Conservation (phyloP, 1,140 invertebrate species). For the Caenorhabditis latens region DNA sequence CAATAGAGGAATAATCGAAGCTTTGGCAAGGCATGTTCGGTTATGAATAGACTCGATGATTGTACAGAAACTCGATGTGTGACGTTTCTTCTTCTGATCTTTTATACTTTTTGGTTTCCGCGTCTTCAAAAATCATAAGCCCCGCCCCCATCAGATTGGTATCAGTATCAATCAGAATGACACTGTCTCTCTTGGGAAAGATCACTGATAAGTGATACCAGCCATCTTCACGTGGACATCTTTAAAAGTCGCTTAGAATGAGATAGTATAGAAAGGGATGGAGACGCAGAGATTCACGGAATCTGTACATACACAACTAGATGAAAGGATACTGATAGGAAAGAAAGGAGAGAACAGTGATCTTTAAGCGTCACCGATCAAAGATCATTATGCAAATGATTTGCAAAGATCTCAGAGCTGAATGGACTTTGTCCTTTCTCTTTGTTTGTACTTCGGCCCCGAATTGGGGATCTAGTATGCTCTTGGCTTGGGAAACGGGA, state of each 20-base stretch:
- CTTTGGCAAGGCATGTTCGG: constrained; percentile 15
- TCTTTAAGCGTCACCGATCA: constrained; percentile 14
- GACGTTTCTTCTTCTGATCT: background rate
- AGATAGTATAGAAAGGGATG: background rate
- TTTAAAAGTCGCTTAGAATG: constrained; percentile 15
- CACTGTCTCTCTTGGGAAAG: background rate
- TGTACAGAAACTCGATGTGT: background rate
- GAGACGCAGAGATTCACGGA: constrained; percentile 29
- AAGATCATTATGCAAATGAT: constrained; percentile 1
- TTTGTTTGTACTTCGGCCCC: too few species aligned
- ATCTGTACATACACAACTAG: constrained; percentile 9
- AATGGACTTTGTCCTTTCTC: too few species aligned
- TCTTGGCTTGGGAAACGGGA: too few species aligned
- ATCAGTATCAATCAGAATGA: background rate
- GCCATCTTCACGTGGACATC: constrained; percentile 28
- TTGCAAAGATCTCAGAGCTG: background rate
- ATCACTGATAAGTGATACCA: constrained; percentile 38
- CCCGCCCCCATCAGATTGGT: background rate
- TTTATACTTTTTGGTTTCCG: constrained; percentile 2
- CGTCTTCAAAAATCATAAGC: constrained; percentile 45
- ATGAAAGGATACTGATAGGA: background rate
- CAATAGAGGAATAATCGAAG: background rate
- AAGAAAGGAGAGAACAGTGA: constrained; percentile 24
- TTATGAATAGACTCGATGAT: background rate
- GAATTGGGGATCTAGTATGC: too few species aligned